Percentiles rank a stretch among this genome's conserved stretches.
Conservation (phyloP, 2,888 invertebrate genomes). For the Clepsis dumicolana region DNA sequence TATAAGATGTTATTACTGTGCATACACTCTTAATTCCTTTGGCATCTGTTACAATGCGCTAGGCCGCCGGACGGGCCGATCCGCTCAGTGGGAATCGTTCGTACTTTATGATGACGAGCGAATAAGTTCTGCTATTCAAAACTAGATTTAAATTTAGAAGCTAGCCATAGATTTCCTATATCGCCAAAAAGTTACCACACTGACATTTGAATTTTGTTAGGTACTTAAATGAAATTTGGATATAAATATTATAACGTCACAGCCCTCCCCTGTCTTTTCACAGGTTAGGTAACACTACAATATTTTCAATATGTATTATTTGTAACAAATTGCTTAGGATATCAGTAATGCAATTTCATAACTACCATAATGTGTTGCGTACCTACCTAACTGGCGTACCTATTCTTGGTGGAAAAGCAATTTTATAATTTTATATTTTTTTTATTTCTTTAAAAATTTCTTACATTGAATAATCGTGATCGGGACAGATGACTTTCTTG, state of each 20-base stretch:
- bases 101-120: too few species aligned
- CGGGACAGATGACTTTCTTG: neutral
- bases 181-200: neutral
- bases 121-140: too few species aligned
- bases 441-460: neutral
- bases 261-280: neutral
- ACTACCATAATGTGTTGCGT: neutral
- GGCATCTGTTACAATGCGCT: too few species aligned
- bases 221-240: too few species aligned
- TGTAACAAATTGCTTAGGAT: neutral
- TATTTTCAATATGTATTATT: neutral
- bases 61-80: too few species aligned
- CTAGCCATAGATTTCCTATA: too few species aligned
- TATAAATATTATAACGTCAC: neutral
- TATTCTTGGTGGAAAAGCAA: neutral
- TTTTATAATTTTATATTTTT: neutral
- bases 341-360: neutral
- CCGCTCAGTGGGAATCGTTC: too few species aligned
- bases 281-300: neutral
- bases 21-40: too few species aligned
- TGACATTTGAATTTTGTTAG: too few species aligned
- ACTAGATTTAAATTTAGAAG: too few species aligned
- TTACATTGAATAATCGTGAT: neutral
- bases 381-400: too few species aligned
- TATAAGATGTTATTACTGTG: too few species aligned